A percentile compares a stretch with the other conserved stretches of the same genome.
Evolutionary conservation across 2,797 vertebrate genomes (phyloP).

Genomic region (Limosa lapponica): DNA sequence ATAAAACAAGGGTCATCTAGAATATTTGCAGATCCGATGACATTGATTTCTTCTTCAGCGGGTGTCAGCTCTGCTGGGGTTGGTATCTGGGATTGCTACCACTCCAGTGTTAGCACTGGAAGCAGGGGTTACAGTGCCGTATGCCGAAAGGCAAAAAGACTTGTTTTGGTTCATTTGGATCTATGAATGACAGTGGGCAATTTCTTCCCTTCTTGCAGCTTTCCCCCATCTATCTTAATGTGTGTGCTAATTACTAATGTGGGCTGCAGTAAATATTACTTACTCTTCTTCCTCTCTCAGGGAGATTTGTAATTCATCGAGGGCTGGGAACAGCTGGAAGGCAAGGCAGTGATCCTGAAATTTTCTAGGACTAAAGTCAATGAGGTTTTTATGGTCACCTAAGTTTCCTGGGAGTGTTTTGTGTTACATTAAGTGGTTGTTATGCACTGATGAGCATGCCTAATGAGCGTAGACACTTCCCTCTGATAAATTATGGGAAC

Average conservation of each 20-base stretch:
- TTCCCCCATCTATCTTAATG: not conserved
- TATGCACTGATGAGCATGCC: not conserved
- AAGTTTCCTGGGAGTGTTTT: conserved; percentile 33
- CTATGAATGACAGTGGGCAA: not conserved
- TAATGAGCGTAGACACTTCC: not conserved
- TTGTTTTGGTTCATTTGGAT: not conserved
- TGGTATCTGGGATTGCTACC: not conserved
- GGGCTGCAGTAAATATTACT: not conserved
- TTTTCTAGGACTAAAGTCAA: conserved; percentile 4
- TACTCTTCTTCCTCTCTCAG: not conserved
- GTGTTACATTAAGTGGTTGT: conserved; percentile 8
- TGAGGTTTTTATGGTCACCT: conserved; percentile 22
- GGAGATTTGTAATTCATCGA: not conserved
- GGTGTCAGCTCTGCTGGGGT: not conserved
- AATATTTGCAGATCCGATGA: not conserved
- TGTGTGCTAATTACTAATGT: not conserved
- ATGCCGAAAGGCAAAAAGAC: accelerated
- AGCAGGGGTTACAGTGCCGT: not conserved
- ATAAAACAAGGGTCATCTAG: accelerated
- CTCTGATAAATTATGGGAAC: not conserved
- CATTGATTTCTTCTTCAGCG: not conserved
- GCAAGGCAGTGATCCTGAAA: conserved; percentile 26
- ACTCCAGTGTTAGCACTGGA: not conserved
- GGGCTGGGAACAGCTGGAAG: not conserved
- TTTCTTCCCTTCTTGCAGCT: not conserved